Evolutionary conservation across 2,888 invertebrate species (phyloP).

Genomic region (Leucania comma): DNA sequence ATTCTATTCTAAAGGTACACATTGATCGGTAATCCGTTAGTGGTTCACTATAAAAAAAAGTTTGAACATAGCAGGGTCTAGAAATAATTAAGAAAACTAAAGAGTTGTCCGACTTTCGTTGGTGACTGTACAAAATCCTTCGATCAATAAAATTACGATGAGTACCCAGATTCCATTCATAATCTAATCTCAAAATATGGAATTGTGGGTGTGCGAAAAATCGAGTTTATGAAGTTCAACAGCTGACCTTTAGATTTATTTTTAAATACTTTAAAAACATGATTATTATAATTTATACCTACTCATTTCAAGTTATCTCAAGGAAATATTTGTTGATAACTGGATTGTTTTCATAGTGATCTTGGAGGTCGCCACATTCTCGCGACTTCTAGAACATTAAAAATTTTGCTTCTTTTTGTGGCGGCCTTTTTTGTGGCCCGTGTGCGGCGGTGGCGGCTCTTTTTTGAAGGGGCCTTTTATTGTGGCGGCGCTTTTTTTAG

Average conservation of each 20-base stretch:
- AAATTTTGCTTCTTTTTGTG: too few species aligned
- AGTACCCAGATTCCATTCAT: background rate
- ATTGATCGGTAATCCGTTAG: too few species aligned
- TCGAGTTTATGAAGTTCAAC: conserved; percentile 35
- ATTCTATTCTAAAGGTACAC: too few species aligned
- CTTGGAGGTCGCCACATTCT: background rate
- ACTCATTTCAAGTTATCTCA: conserved; percentile 3
- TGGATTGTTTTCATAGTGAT: conserved; percentile 4
- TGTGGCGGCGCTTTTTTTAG: too few species aligned
- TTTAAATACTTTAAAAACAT: conserved; percentile 1
- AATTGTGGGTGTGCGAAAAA: conserved; percentile 25
- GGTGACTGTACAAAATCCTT: conserved; percentile 4
- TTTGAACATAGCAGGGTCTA: too few species aligned
- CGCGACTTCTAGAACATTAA: too few species aligned
- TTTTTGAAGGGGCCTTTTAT: too few species aligned
- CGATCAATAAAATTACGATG: background rate
- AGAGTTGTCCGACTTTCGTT: background rate
- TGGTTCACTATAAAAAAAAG: too few species aligned
- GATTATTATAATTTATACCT: conserved; percentile 1
- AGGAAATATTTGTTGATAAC: conserved; percentile 11
- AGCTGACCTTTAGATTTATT: conserved; percentile 46
- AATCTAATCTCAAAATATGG: conserved; percentile 24
- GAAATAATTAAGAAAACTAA: background rate
- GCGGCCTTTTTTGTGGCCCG: too few species aligned
- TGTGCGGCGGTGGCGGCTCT: too few species aligned